These are phyloP conservation scores for Caradrina clavipalpis DNA, from an alignment of 2,888 invertebrate genomes.

Conservation along the genomic window DNA sequence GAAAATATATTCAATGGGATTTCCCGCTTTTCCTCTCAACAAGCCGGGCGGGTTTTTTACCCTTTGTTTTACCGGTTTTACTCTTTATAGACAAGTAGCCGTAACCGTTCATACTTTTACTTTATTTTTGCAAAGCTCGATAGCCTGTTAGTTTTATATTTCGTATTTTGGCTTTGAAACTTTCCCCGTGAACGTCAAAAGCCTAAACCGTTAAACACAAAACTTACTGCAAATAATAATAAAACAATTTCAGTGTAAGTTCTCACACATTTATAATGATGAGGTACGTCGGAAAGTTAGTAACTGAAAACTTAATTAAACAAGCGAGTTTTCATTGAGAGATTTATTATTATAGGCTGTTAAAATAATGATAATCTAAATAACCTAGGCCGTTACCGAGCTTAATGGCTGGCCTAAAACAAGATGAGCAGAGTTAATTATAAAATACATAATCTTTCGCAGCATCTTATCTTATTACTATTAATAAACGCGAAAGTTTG, in stretches of 20 bases:
- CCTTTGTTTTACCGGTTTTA: slow-evolving; percentile 26
- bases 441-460: background rate
- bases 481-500: too few relatives aligned
- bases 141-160: slow-evolving; percentile 15
- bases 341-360: slow-evolving; percentile 26
- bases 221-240: background rate
- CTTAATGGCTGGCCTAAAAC: slow-evolving; percentile 14
- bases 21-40: slow-evolving; percentile 29
- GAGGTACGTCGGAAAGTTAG: too few relatives aligned
- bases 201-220: background rate
- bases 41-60: slow-evolving; percentile 29
- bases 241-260: background rate
- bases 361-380: slow-evolving; percentile 35
- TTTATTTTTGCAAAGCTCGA: slow-evolving; percentile 25
- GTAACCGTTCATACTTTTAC: slow-evolving; percentile 17
- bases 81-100: slow-evolving; percentile 48
- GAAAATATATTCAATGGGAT: slow-evolving; percentile 30
- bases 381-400: slow-evolving; percentile 15
- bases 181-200: slow-evolving; percentile 4
- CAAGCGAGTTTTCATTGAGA: background rate
- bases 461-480: background rate
- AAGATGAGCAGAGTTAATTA: slow-evolving; percentile 21
- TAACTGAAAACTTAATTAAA: slow-evolving; percentile 8
- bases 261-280: slow-evolving; percentile 5
- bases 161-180: slow-evolving; percentile 19